A percentile compares a stretch with the other conserved stretches of the same genome.
These are phyloP conservation scores for Nilaparvata lugens DNA, from an alignment of 1,140 invertebrate species.

Conservation along the genomic window DNA sequence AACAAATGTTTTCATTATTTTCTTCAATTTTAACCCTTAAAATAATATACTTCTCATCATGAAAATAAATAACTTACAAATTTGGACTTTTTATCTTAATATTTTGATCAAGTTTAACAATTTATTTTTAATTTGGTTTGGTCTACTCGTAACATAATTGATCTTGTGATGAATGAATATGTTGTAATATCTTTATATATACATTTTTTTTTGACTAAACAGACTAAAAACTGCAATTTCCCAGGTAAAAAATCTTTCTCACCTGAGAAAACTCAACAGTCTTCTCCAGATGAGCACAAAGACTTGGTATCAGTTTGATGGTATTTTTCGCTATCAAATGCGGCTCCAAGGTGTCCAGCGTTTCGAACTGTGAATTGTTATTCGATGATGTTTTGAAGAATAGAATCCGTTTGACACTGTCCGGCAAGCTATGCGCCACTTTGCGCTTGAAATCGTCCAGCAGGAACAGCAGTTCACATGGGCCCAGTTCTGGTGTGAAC, in stretches of 20 bases:
- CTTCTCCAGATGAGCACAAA: conserved; percentile 28
- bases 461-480: conserved; percentile 37
- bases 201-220: too few relatives aligned
- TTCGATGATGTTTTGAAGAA: conserved; percentile 13
- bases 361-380: conserved; percentile 20
- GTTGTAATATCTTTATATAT: too few relatives aligned
- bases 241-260: conserved; percentile 1
- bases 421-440: conserved; percentile 30
- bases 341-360: conserved; percentile 18
- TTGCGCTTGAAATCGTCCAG: conserved; percentile 39
- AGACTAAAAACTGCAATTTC: too few relatives aligned
- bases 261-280: conserved; percentile 30
- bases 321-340: conserved; percentile 23
- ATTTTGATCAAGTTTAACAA: too few relatives aligned
- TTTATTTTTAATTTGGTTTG: too few relatives aligned
- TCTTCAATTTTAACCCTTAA: too few relatives aligned
- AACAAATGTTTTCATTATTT: too few relatives aligned
- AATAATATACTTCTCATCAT: too few relatives aligned
- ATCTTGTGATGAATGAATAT: too few relatives aligned
- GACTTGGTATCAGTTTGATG: conserved; percentile 23
- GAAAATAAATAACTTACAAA: too few relatives aligned
- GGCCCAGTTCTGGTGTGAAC: conserved; percentile 31
- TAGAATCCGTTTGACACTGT: conserved; percentile 17
- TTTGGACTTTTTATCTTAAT: too few relatives aligned
- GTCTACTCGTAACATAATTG: too few relatives aligned